Conservation (phyloP, 2,113 vertebrate species). For the Chamaea fasciata region DNA sequence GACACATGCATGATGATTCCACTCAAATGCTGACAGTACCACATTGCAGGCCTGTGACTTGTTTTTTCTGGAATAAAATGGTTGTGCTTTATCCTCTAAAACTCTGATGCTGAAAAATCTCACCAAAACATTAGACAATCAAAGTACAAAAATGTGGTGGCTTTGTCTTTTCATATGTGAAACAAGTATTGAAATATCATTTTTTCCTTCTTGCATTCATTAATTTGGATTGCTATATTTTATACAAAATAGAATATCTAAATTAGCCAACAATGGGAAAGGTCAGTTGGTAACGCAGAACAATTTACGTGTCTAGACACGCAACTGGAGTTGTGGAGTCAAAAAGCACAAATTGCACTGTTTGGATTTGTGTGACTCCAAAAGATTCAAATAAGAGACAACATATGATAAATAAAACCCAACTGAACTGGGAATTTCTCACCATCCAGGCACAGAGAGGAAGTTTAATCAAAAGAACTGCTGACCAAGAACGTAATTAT, state of each 20-base stretch:
- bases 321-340: neutral
- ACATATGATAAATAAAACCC: neutral
- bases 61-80: neutral
- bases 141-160: neutral
- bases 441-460: neutral
- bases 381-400: neutral
- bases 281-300: neutral
- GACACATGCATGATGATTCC: neutral
- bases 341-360: neutral
- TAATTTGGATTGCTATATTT: neutral
- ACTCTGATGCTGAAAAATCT: neutral
- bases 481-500: neutral
- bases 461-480: neutral
- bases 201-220: neutral
- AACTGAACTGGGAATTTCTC: neutral
- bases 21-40: neutral
- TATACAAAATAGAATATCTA: neutral
- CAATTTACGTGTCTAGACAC: neutral
- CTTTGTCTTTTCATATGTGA: neutral
- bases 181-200: neutral
- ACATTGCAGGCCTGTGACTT: neutral
- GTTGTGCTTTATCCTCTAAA: neutral
- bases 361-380: neutral
- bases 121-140: neutral
- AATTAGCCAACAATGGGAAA: neutral